A percentile compares a stretch with the other conserved stretches of the same genome.
Evolutionary conservation across 2,113 vertebrate genomes (phyloP).

Genomic region (Zingel zingel): DNA sequence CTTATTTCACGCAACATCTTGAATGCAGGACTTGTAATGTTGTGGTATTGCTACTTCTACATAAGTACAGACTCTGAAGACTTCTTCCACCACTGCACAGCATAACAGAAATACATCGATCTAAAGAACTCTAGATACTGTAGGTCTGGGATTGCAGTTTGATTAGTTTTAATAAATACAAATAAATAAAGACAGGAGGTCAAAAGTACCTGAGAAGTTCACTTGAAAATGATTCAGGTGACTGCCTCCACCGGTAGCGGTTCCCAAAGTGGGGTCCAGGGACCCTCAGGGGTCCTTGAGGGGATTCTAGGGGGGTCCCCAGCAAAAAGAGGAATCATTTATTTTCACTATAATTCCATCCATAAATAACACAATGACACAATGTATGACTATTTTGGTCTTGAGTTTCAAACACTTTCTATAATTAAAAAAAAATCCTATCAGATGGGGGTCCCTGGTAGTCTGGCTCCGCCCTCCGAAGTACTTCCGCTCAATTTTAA

Average conservation of each 20-base stretch:
- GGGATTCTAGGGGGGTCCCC: too few species aligned
- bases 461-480: too few species aligned
- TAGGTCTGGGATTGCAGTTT: not conserved
- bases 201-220: slow-evolving; percentile 33
- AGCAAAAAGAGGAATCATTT: too few species aligned
- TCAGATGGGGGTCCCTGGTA: too few species aligned
- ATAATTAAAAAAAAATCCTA: too few species aligned
- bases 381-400: too few species aligned
- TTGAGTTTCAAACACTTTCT: too few species aligned
- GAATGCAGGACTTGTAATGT: not conserved
- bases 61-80: not conserved
- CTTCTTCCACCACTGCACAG: not conserved
- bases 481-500: too few species aligned
- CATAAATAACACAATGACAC: too few species aligned
- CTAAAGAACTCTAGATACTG: not conserved
- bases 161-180: not conserved
- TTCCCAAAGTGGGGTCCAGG: too few species aligned
- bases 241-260: slow-evolving; percentile 18
- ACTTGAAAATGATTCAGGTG: slow-evolving; percentile 25
- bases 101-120: not conserved
- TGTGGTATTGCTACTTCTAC: not conserved
- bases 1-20: not conserved
- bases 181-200: slow-evolving; percentile 7
- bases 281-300: too few species aligned
- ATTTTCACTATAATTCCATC: too few species aligned